Percentiles rank a stretch among this genome's conserved stretches.
These are phyloP conservation scores for Manacus vitellinus DNA, from an alignment of 2,113 vertebrate species.

Conservation along the genomic window DNA sequence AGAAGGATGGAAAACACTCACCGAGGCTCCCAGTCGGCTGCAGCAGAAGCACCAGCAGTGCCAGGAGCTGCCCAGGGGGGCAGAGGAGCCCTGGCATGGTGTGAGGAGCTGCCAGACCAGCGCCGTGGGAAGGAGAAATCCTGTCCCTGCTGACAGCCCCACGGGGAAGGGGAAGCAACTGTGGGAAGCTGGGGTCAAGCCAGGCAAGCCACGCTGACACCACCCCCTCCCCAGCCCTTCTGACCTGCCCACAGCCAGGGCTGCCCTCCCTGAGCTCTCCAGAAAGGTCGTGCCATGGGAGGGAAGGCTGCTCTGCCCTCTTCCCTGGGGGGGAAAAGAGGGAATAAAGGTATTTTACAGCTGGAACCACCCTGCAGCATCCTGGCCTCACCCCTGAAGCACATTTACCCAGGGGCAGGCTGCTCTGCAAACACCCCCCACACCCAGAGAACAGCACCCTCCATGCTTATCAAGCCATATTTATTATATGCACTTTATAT, in stretches of 20 bases:
- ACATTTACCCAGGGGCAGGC: no score
- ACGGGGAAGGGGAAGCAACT: background rate
- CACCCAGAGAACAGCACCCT: background rate
- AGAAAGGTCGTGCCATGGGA: rapidly evolving
- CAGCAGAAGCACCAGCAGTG: background rate
- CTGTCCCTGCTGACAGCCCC: rapidly evolving
- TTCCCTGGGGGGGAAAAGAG: rapidly evolving
- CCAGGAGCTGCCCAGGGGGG: background rate
- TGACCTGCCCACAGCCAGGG: background rate
- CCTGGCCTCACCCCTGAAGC: background rate
- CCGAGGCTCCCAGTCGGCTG: background rate
- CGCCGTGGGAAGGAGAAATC: rapidly evolving
- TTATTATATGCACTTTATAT: background rate
- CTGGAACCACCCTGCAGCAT: background rate
- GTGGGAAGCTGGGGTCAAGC: background rate
- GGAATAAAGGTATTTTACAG: background rate
- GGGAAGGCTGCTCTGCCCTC: background rate
- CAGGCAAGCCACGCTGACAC: background rate
- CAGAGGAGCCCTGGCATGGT: background rate
- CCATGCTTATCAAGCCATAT: rapidly evolving
- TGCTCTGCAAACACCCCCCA: background rate
- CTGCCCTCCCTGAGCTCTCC: background rate
- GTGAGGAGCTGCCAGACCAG: background rate
- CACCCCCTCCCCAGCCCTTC: background rate
- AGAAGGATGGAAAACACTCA: background rate